Percentiles rank a stretch among this genome's conserved stretches.
These are phyloP conservation scores for Phasia obesa DNA, from an alignment of 2,888 invertebrate species.

Conservation along the genomic window DNA sequence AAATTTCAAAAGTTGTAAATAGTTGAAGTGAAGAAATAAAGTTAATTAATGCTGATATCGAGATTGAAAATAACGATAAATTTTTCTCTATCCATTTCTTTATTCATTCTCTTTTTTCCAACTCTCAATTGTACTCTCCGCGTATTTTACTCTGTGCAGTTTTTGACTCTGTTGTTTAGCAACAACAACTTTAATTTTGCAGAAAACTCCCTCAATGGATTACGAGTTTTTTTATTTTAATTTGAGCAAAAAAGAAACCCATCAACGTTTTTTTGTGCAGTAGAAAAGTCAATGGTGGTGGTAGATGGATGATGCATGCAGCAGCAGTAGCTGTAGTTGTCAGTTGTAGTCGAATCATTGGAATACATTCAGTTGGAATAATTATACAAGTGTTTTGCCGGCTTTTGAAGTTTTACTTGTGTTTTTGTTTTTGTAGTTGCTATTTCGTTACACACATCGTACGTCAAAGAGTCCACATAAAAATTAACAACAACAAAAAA, in stretches of 20 bases:
- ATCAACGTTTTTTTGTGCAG: constrained; percentile 48
- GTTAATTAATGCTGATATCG: constrained; percentile 18
- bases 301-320: constrained; percentile 30
- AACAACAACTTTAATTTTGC: constrained; percentile 45
- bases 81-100: background rate
- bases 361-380: constrained; percentile 65
- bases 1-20: no score
- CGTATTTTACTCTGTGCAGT: background rate
- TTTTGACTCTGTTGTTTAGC: background rate
- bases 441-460: constrained; percentile 27
- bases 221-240: constrained; percentile 16
- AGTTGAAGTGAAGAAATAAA: background rate
- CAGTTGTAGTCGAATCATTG: constrained; percentile 39
- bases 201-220: constrained; percentile 53
- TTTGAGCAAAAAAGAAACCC: constrained; percentile 27
- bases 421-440: constrained; percentile 20
- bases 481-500: background rate
- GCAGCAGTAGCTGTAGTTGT: constrained; percentile 10
- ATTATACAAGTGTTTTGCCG: constrained; percentile 70
- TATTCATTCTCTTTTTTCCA: background rate
- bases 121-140: background rate
- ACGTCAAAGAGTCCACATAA: background rate
- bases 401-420: constrained; percentile 50
- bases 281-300: constrained; percentile 46
- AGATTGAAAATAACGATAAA: constrained; percentile 4